phyloP scores from a whole-genome alignment of 1,140 invertebrate genomes.

The Drosophila punjabiensis region DNA sequence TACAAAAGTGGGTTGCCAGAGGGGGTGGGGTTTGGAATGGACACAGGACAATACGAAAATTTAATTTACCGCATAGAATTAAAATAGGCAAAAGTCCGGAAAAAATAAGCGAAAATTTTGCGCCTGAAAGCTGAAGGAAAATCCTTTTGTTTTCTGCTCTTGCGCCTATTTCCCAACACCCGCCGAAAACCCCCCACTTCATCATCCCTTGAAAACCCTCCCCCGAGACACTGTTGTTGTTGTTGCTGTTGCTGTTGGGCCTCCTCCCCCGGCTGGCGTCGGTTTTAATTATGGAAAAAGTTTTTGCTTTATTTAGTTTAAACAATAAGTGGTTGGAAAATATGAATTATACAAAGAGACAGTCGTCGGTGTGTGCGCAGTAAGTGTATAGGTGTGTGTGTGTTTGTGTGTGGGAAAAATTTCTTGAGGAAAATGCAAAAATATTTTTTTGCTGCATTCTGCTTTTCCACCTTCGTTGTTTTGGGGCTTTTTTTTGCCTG shows the following conservation, averaged over 20 bases:
- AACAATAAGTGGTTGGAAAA: conserved; percentile 81
- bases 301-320: conserved; percentile 81
- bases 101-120: conserved; percentile 44
- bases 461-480: conserved; percentile 38
- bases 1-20: not conserved
- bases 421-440: conserved; percentile 73
- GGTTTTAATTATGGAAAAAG: conserved; percentile 80
- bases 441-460: conserved; percentile 53
- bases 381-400: conserved; percentile 12
- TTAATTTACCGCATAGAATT: conserved; percentile 79
- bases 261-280: conserved; percentile 37
- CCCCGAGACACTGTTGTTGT: conserved; percentile 18
- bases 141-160: conserved; percentile 70
- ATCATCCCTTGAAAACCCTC: conserved; percentile 9
- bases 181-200: not conserved
- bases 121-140: conserved; percentile 46
- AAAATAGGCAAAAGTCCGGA: conserved; percentile 61
- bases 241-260: not conserved
- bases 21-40: not conserved
- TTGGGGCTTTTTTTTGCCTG: conserved; percentile 35
- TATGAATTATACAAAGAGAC: conserved; percentile 76
- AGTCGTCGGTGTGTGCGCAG: conserved; percentile 17
- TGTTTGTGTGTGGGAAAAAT: conserved; percentile 40
- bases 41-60: conserved; percentile 67
- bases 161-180: conserved; percentile 39